These are phyloP conservation scores for Pseudoatta argentina DNA, from an alignment of 1,140 invertebrate species.

Conservation along the genomic window DNA sequence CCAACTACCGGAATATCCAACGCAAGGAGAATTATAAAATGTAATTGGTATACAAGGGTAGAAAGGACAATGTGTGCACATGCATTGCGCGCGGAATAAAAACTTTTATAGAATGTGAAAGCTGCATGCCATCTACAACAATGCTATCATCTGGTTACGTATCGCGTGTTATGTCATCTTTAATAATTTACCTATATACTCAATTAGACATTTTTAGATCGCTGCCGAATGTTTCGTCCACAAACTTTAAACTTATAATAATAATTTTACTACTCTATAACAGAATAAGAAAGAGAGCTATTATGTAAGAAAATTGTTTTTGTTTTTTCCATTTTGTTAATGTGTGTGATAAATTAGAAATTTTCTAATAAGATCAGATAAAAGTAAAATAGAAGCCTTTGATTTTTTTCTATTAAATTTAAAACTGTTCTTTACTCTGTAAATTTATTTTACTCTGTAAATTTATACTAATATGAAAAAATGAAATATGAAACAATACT, in stretches of 20 bases:
- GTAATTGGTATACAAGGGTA: constrained; percentile 51
- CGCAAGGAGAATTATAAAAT: constrained; percentile 58
- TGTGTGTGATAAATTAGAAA: neutral
- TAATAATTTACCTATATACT: constrained; percentile 13
- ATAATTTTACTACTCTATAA: neutral
- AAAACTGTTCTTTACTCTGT: constrained; percentile 1
- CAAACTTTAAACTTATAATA: neutral
- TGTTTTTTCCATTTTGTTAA: constrained; percentile 4
- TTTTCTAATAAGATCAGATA: neutral
- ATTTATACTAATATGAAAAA: too few species aligned
- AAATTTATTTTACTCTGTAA: neutral
- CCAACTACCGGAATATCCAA: constrained; percentile 27
- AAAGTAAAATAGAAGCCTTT: neutral
- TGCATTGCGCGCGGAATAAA: constrained; percentile 32
- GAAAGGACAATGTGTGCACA: constrained; percentile 33
- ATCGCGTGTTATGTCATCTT: constrained; percentile 6
- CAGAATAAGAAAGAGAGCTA: neutral
- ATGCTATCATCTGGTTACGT: neutral
- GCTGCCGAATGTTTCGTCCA: too few species aligned
- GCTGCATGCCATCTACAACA: constrained; percentile 1
- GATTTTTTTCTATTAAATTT: neutral
- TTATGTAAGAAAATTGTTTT: neutral
- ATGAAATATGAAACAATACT: neutral
- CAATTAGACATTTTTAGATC: constrained; percentile 11
- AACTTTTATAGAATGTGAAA: constrained; percentile 54